Conservation (phyloP, 2,113 vertebrate genomes). For the Pomatostomus ruficeps region DNA sequence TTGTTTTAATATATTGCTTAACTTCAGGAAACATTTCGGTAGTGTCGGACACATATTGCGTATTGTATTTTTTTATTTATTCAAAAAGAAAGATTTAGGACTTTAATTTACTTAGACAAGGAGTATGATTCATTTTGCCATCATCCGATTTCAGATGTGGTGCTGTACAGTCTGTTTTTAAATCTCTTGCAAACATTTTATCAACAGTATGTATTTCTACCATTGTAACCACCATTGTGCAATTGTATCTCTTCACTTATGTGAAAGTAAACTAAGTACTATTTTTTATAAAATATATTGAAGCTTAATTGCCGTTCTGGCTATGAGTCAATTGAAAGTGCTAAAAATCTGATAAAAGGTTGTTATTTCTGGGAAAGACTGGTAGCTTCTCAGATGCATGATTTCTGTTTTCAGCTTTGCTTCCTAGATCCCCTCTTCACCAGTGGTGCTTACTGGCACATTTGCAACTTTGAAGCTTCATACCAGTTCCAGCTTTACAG, state of each 20-base stretch:
- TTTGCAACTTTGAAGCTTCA: neutral
- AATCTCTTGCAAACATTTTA: constrained; percentile 75
- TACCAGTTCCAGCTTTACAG: neutral
- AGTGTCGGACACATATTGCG: constrained; percentile 46
- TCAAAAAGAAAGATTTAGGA: constrained; percentile 42
- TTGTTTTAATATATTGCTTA: constrained; percentile 58
- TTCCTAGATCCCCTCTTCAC: neutral
- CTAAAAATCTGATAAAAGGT: neutral
- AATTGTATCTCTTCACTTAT: constrained; percentile 79
- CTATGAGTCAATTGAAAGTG: constrained; percentile 27
- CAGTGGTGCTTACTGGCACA: neutral
- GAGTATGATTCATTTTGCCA: constrained; percentile 55
- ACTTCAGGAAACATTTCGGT: constrained; percentile 66
- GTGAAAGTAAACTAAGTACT: constrained; percentile 82
- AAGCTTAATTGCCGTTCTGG: constrained; percentile 61
- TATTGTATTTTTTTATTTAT: constrained; percentile 52
- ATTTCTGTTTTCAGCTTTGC: neutral
- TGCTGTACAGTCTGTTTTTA: constrained; percentile 78
- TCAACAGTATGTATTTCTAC: constrained; percentile 73
- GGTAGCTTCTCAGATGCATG: neutral
- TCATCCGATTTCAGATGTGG: constrained; percentile 73
- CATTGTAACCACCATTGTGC: constrained; percentile 79
- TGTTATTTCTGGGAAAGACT: neutral
- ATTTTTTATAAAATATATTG: constrained; percentile 86
- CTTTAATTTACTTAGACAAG: constrained; percentile 63